phyloP scores from a whole-genome alignment of 2,888 invertebrate genomes.

The Diachrysia chrysitis region DNA sequence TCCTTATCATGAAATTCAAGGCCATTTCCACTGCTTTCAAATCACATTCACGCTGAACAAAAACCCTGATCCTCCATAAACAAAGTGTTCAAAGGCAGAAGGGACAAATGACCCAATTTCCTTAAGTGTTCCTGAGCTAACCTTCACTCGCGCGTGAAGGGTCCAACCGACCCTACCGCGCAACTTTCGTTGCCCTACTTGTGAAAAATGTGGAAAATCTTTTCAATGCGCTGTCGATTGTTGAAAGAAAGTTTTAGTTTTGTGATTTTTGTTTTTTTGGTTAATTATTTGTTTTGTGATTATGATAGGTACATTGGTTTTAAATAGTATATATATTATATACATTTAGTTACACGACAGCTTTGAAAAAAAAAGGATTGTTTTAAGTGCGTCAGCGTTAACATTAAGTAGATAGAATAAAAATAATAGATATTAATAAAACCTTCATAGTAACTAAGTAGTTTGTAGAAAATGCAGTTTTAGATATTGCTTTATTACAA shows the following conservation, averaged over 20 bases:
- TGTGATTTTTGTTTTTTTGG: conserved; percentile 13
- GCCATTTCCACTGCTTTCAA: conserved; percentile 51
- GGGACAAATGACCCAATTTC: conserved; percentile 88
- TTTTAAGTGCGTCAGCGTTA: no score
- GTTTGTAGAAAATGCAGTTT: no score
- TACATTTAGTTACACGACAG: no score
- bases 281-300: conserved; percentile 15
- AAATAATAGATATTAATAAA: no score
- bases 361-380: no score
- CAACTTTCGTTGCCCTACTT: conserved; percentile 66
- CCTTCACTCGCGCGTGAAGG: conserved; percentile 80
- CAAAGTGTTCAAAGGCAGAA: conserved; percentile 69
- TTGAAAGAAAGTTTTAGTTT: conserved; percentile 43
- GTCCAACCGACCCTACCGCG: conserved; percentile 52
- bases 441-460: no score
- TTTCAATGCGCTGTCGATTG: conserved; percentile 34
- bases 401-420: no score
- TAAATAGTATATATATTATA: no score
- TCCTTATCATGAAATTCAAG: conserved; percentile 48
- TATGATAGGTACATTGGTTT: neutral
- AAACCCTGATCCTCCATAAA: conserved; percentile 65
- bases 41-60: conserved; percentile 58
- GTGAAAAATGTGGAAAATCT: conserved; percentile 69
- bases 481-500: no score
- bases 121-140: conserved; percentile 69